These are phyloP conservation scores for Diglossa cyanea DNA, from an alignment of 2,797 vertebrate genomes.

Conservation along the genomic window DNA sequence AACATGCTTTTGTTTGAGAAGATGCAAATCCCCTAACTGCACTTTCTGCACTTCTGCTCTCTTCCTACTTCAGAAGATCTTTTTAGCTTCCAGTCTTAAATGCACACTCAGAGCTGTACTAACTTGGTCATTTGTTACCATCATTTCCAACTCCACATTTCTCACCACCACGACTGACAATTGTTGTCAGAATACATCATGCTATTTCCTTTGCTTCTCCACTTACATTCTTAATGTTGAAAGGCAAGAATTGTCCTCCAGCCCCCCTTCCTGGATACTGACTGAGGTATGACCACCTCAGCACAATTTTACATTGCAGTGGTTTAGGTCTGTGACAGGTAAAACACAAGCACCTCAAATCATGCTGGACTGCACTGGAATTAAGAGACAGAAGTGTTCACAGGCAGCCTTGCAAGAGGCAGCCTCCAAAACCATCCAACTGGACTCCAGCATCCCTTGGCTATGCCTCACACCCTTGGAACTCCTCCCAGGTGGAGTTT, in stretches of 20 bases:
- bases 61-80: neutral
- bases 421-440: neutral
- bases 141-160: neutral
- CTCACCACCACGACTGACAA: neutral
- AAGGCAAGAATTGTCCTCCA: neutral
- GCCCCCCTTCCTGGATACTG: neutral
- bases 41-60: neutral
- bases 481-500: neutral
- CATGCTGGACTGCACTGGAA: neutral
- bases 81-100: neutral
- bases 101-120: neutral
- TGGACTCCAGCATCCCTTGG: neutral
- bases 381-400: fast-evolving
- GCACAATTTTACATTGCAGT: neutral
- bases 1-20: neutral
- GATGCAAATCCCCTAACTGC: neutral
- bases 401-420: neutral
- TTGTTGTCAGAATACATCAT: fast-evolving
- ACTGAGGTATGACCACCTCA: fast-evolving
- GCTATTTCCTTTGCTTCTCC: neutral
- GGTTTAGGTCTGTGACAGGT: neutral
- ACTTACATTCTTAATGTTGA: neutral
- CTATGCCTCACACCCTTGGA: neutral
- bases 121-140: neutral
- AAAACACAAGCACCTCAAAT: neutral